A percentile compares a stretch with the other conserved stretches of the same genome.
Evolutionary conservation across 2,888 invertebrate species (phyloP).

Genomic region (Entomobrya proxima): DNA sequence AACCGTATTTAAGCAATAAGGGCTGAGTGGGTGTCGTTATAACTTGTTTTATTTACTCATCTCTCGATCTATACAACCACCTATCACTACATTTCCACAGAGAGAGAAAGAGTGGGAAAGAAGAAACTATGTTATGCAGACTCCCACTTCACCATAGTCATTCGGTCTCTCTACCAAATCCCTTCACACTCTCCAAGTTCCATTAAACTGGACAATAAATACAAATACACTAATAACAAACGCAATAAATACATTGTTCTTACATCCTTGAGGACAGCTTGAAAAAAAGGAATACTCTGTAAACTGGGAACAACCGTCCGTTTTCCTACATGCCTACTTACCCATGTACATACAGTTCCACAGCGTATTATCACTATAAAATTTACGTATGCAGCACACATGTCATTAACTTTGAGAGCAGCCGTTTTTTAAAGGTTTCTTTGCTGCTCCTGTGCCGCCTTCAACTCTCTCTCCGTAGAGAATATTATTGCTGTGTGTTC

Average conservation of each 20-base stretch:
- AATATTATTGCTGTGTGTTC: not conserved
- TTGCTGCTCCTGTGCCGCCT: not conserved
- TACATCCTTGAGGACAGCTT: slow-evolving; percentile 51
- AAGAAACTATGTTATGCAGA: not conserved
- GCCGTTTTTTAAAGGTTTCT: slow-evolving; percentile 7
- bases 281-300: not conserved
- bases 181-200: slow-evolving; percentile 43
- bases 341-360: not conserved
- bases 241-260: slow-evolving; percentile 52
- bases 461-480: slow-evolving; percentile 7
- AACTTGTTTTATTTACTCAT: slow-evolving; percentile 23
- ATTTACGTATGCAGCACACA: slow-evolving; percentile 14
- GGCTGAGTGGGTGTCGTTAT: not conserved
- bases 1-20: not conserved
- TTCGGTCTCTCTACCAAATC: slow-evolving; percentile 1
- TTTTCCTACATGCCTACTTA: not conserved
- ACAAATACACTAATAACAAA: slow-evolving; percentile 37
- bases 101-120: not conserved
- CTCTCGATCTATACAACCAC: too few species aligned
- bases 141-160: slow-evolving; percentile 1
- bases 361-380: too few species aligned
- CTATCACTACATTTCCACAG: not conserved
- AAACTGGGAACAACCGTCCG: not conserved
- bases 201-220: slow-evolving; percentile 49
- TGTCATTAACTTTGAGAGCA: slow-evolving; percentile 46